Evolutionary conservation across 2,113 vertebrate genomes (phyloP), one percentile per base, ranked within the genome.

Genomic region (Eptesicus fuscus): DNA sequence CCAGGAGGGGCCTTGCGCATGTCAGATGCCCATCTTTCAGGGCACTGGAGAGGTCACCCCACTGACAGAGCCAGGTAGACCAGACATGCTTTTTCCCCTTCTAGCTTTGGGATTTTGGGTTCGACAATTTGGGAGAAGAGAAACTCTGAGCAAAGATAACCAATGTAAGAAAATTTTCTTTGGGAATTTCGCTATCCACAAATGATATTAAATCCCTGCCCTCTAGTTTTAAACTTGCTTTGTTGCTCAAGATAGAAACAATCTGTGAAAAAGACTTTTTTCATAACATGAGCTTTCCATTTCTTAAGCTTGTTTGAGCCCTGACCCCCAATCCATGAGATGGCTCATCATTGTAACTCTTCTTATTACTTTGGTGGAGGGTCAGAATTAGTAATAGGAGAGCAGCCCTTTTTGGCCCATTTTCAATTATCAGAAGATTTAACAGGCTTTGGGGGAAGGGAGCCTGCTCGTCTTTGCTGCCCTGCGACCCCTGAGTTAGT

Each of bases 371-470:
- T 59, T 51, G 95, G 83, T 83, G 95, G 92, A 98, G 96, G 96
- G 84, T 67, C 37, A 53, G 93, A 84, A 95, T 92, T 63, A 74
- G 83, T 97, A 96, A 97, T 93, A 96, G 96, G 96, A 96, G 96
- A 44, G 69, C 18, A 53, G 28, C 69, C 93, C 82, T 96, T 91
- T 95, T 83, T 74, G 94, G 93, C 63, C 65, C 35, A 37, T 98
- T 98, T 98, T 98, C 98, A 98, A 98, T 98, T 98, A 98, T 97
- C 97, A 97, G 97, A 96, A 98, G 98, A 98, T 98, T 98, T 96
- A 95, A 97, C 90, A 89, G 95, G 90, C 83, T 37, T 95, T 97
- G 22, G 44, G 35, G 16, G 30, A 83, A 44, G 67, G 47, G 70
- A 37, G 42, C 88, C 91, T 94, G 95, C 95, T 96, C 96, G 96